These are phyloP conservation scores for Phalacrocorax aristotelis DNA, from an alignment of 2,113 vertebrate species.

Conservation along the genomic window DNA sequence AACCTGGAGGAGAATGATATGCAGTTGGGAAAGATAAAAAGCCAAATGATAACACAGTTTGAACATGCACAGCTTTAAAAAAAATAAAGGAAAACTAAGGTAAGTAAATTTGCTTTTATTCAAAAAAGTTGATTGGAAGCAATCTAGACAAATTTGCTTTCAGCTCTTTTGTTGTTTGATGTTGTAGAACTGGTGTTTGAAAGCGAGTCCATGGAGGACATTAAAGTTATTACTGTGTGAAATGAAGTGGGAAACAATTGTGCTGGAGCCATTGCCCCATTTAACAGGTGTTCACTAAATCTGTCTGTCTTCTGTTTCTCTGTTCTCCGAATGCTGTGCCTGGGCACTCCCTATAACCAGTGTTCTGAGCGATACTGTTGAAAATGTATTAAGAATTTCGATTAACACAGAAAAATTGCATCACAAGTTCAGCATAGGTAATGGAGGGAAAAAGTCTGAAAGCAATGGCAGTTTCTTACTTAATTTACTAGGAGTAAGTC, in stretches of 20 bases:
- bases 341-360: background rate
- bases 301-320: conserved; percentile 19
- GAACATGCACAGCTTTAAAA: background rate
- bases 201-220: background rate
- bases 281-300: conserved; percentile 63
- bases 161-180: conserved; percentile 3
- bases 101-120: background rate
- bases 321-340: background rate
- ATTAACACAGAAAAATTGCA: background rate
- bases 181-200: conserved; percentile 24
- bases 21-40: background rate
- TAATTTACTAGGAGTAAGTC: background rate
- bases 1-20: background rate
- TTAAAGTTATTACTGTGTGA: conserved; percentile 65
- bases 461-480: background rate
- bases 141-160: conserved; percentile 20
- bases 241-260: conserved; percentile 62
- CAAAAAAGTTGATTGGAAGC: background rate
- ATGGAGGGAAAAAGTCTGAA: background rate
- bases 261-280: conserved; percentile 43
- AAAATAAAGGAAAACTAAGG: background rate
- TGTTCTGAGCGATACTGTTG: background rate
- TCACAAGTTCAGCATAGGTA: background rate
- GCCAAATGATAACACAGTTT: background rate
- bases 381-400: background rate